Evolutionary conservation across 92 coral and sea anemone species (phyloP), one percentile per base, ranked within the genome.

Genomic region (Epizoanthus illoricatus): DNA sequence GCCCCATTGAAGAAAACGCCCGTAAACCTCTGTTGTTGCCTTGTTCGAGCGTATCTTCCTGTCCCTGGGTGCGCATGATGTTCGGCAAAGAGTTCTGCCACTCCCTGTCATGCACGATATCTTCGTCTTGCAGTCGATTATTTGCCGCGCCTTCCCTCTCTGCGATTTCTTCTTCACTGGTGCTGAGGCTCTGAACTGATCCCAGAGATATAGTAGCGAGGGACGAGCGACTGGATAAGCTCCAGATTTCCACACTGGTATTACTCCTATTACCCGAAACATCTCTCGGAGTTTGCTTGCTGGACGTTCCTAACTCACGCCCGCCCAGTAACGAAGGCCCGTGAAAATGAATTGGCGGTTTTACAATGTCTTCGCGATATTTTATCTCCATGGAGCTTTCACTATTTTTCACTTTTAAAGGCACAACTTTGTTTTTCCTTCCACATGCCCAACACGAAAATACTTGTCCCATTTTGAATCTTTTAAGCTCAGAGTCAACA

Each of bases 171-270:
- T 82, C 68, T 36, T 84, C 72, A 42, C 33, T 16, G 15, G 86
- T 65, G 45, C 43, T 67, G 17, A 85, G 59, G 40, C 74, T 76
- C 67, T 84, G 85, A 4, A 52, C 68, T 33, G 88, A 88, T 3
- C 91, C 82, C 19, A 88, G 21, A 36, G 91, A 88, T 16, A 85
- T 80, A 24, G 89, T 88, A 10, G 88, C 86, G 3, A 88, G 36
- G 21, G 88, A 88, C 7, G 91, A 79, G 64, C 88, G 66, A 58
- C 57, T 56, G 3, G 88, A 87, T 19, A 66, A 23, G 8, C 66
- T 70, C 75, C 43, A 28, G 5, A 68, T 17, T 68, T 68, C 76
- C 33, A 68, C 13, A 6, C 67, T 62, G 7, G 54, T 64, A 13
- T 19, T 55, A 62, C 28, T 63, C 43, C 43, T 78, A 10, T 63